Conservation (phyloP, 2,888 invertebrate species). For the Sphinx pinastri region DNA sequence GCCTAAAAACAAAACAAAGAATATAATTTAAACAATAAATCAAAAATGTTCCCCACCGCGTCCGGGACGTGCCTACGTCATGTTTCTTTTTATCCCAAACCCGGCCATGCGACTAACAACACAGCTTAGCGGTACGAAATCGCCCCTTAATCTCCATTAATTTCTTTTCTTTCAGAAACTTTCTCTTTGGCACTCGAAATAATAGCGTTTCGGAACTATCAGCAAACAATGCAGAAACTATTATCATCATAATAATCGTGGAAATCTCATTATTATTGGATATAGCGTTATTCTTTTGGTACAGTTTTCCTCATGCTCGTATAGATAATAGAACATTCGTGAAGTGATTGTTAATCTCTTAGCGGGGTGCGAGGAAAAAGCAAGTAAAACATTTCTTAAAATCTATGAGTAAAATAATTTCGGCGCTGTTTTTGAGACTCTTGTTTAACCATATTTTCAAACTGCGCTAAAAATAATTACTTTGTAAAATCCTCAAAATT, state of each 20-base stretch:
- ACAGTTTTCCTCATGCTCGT: conserved; percentile 16
- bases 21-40: conserved; percentile 3
- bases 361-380: background rate
- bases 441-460: no score
- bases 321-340: conserved; percentile 13
- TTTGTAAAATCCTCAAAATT: no score
- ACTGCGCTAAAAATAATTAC: no score
- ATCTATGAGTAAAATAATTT: background rate
- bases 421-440: background rate
- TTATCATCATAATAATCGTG: conserved; percentile 63
- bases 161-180: conserved; percentile 26
- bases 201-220: conserved; percentile 48
- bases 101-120: conserved; percentile 13
- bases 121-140: background rate
- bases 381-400: background rate
- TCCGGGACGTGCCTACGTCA: conserved; percentile 7
- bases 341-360: conserved; percentile 16
- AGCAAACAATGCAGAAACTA: conserved; percentile 56
- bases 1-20: background rate
- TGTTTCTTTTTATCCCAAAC: conserved; percentile 3
- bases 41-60: background rate
- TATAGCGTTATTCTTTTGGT: conserved; percentile 45
- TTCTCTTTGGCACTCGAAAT: conserved; percentile 38
- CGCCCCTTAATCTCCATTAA: conserved; percentile 4
- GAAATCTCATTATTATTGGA: conserved; percentile 66